Conservation (phyloP, 92 coral and sea anemone species). For the Galaxea fascicularis region DNA sequence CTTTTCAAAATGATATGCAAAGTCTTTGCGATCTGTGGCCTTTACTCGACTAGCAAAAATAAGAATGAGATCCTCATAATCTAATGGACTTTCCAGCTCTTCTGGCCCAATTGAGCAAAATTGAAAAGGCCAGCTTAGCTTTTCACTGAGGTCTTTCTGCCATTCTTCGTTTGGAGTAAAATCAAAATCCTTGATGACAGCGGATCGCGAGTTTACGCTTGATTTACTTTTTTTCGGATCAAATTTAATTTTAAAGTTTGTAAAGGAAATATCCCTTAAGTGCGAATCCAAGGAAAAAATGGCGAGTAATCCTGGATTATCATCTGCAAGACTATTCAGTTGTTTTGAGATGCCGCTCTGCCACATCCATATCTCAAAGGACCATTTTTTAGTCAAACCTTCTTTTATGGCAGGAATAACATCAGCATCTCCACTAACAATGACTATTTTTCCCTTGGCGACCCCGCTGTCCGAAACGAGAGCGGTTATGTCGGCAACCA, state of each 20-base stretch:
- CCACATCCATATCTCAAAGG: conserved; percentile 65
- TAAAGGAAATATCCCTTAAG: conserved; percentile 19
- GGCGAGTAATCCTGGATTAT: neutral
- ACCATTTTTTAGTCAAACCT: conserved; percentile 34
- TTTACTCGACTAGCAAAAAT: conserved; percentile 12
- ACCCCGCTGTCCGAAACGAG: conserved; percentile 31
- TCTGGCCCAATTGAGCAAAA: conserved; percentile 30
- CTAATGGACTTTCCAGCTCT: neutral
- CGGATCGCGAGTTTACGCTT: conserved; percentile 1
- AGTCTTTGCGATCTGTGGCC: conserved; percentile 12
- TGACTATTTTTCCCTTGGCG: conserved; percentile 42
- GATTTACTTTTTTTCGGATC: neutral
- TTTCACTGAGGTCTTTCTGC: conserved; percentile 32
- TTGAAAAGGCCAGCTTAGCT: conserved; percentile 49
- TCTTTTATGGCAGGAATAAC: conserved; percentile 55
- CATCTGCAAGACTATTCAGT: neutral
- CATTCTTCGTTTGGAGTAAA: conserved; percentile 2
- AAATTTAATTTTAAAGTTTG: conserved; percentile 22
- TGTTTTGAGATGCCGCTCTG: conserved; percentile 23
- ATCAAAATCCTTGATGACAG: conserved; percentile 19
- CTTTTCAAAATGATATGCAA: neutral
- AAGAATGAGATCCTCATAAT: conserved; percentile 17
- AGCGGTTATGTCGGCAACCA: conserved; percentile 55
- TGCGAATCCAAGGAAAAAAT: conserved; percentile 21
- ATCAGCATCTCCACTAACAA: conserved; percentile 69